Evolutionary conservation across 2,797 vertebrate species (phyloP).

Genomic region (Muscicapa striata): DNA sequence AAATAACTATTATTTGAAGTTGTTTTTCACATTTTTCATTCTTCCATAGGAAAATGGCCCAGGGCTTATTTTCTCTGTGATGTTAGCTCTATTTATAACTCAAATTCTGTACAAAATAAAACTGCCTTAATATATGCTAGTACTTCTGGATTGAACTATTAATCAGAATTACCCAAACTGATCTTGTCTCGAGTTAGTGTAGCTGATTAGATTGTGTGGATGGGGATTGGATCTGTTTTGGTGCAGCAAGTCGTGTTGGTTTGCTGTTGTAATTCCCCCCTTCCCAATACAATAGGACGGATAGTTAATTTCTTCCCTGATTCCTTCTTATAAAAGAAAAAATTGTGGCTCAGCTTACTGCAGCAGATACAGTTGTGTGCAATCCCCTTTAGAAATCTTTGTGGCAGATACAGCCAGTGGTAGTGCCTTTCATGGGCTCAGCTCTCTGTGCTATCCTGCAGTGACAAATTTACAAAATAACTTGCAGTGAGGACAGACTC

Average conservation of each 20-base stretch:
- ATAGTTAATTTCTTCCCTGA: neutral
- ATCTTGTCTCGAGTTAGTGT: neutral
- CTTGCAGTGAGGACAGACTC: neutral
- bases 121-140: neutral
- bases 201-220: neutral
- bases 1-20: neutral
- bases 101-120: neutral
- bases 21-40: neutral
- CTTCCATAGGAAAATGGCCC: neutral
- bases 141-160: neutral
- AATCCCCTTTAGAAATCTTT: neutral
- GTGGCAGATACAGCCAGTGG: neutral
- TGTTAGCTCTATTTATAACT: neutral
- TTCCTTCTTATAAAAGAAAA: neutral
- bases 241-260: neutral
- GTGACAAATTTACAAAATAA: neutral
- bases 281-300: neutral
- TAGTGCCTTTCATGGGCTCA: neutral
- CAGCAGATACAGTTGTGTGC: neutral
- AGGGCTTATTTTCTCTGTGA: neutral
- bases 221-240: neutral
- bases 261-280: neutral
- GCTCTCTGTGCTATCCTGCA: neutral
- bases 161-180: neutral
- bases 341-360: neutral